Evolutionary conservation across 1,140 invertebrate genomes (phyloP).

Genomic region (Macrosteles quadrilineatus): DNA sequence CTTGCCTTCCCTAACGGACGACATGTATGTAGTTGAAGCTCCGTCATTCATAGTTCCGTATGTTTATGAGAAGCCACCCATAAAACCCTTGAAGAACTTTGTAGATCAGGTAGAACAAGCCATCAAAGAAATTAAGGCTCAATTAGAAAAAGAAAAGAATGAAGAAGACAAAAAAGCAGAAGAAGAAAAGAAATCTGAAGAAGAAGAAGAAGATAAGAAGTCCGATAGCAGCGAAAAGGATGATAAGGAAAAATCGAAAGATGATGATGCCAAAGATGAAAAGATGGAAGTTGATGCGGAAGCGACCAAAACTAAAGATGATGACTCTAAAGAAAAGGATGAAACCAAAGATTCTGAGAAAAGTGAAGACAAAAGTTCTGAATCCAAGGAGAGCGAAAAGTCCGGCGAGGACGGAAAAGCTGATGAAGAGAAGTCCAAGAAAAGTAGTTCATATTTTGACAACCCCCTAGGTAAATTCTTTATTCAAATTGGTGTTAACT

Average conservation of each 20-base stretch:
- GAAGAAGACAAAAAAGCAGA: slow-evolving; percentile 46
- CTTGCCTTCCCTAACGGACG: slow-evolving; percentile 78
- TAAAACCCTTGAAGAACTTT: slow-evolving; percentile 75
- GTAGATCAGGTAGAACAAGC: slow-evolving; percentile 66
- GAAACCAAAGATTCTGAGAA: slow-evolving; percentile 41
- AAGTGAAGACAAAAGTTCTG: slow-evolving; percentile 39
- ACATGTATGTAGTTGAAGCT: slow-evolving; percentile 88
- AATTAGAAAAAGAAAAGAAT: slow-evolving; percentile 49
- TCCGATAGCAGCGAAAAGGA: slow-evolving; percentile 47
- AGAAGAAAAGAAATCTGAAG: slow-evolving; percentile 48
- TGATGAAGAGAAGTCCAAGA: slow-evolving; percentile 40
- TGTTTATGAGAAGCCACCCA: slow-evolving; percentile 86
- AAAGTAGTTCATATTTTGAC: slow-evolving; percentile 67
- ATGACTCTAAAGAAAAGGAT: slow-evolving; percentile 35
- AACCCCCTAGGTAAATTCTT: slow-evolving; percentile 89
- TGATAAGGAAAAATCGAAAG: slow-evolving; percentile 46
- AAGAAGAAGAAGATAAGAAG: slow-evolving; percentile 40
- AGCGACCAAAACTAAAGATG: slow-evolving; percentile 51
- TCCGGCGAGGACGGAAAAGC: slow-evolving; percentile 37
- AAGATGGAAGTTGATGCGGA: slow-evolving; percentile 49
- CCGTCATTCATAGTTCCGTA: slow-evolving; percentile 91
- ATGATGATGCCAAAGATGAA: slow-evolving; percentile 45
- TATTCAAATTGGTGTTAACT: slow-evolving; percentile 85
- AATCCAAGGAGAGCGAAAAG: slow-evolving; percentile 39
- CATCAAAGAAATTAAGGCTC: slow-evolving; percentile 53